phyloP scores from a whole-genome alignment of 64 coral and sea anemone species.

The Trachythela sp. region DNA sequence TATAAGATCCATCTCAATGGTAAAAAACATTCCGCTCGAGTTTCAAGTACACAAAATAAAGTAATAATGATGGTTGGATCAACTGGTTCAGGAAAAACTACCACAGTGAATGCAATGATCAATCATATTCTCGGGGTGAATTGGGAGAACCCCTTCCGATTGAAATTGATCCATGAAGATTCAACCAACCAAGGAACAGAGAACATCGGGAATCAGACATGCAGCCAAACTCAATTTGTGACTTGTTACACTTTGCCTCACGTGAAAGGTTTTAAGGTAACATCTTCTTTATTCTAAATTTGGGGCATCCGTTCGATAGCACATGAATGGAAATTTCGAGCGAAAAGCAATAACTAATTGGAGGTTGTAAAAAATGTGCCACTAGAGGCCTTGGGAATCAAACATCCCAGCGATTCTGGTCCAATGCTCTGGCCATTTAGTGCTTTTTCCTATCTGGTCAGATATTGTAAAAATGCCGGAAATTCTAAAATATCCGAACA shows the following conservation, averaged over 20 bases:
- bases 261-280: conserved; percentile 18
- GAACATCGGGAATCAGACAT: conserved; percentile 15
- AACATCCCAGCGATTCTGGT: too few relatives aligned
- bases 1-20: background rate
- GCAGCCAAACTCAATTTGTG: conserved; percentile 47
- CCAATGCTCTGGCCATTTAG: too few relatives aligned
- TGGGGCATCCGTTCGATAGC: too few relatives aligned
- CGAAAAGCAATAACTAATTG: too few relatives aligned
- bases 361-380: too few relatives aligned
- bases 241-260: conserved; percentile 38
- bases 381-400: too few relatives aligned
- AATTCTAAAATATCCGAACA: too few relatives aligned
- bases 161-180: conserved; percentile 52
- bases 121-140: conserved; percentile 46
- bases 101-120: conserved; percentile 37
- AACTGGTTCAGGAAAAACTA: conserved; percentile 46
- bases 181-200: conserved; percentile 31
- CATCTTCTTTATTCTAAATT: too few relatives aligned
- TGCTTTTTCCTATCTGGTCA: too few relatives aligned
- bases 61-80: conserved; percentile 47
- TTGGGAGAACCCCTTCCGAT: conserved; percentile 40
- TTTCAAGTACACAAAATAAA: conserved; percentile 6
- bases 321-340: too few relatives aligned
- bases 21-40: background rate
- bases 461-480: too few relatives aligned